These are phyloP conservation scores for Trypoxylus dichotomus DNA, from an alignment of 1,140 invertebrate genomes.

Conservation along the genomic window DNA sequence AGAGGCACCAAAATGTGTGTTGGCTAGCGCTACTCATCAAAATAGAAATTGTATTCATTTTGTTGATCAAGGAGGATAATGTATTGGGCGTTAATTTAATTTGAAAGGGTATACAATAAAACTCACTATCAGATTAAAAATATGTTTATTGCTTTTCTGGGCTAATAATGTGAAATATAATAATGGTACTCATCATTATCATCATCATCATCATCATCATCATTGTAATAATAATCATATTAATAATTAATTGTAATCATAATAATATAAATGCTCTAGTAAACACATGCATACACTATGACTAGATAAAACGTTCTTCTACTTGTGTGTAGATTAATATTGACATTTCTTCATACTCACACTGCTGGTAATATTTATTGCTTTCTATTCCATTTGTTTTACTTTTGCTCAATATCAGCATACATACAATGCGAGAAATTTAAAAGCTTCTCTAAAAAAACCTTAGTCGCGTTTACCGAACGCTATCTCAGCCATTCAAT, in stretches of 20 bases:
- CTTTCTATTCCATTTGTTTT: constrained; percentile 37
- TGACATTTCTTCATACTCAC: constrained; percentile 35
- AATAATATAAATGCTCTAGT: constrained; percentile 44
- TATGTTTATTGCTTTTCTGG: constrained; percentile 50
- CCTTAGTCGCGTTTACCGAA: not conserved
- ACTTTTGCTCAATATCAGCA: constrained; percentile 8
- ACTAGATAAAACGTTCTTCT: constrained; percentile 36
- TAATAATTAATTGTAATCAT: not conserved
- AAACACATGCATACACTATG: constrained; percentile 50
- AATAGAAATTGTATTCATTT: not conserved
- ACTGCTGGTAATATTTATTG: constrained; percentile 40
- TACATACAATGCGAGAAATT: constrained; percentile 28
- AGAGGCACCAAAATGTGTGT: too few species aligned
- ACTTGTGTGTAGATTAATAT: constrained; percentile 36
- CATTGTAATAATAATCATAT: constrained; percentile 16
- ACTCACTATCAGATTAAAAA: constrained; percentile 46
- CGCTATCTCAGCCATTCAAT: not conserved
- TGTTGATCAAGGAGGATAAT: not conserved
- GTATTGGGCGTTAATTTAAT: not conserved
- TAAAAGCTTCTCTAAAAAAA: constrained; percentile 28
- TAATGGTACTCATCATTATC: constrained; percentile 37
- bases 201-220: constrained; percentile 24
- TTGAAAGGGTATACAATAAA: not conserved
- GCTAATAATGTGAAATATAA: constrained; percentile 46
- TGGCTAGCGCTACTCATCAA: too few species aligned